These are phyloP conservation scores for Chionis minor DNA, from an alignment of 2,113 vertebrate species.

Conservation along the genomic window DNA sequence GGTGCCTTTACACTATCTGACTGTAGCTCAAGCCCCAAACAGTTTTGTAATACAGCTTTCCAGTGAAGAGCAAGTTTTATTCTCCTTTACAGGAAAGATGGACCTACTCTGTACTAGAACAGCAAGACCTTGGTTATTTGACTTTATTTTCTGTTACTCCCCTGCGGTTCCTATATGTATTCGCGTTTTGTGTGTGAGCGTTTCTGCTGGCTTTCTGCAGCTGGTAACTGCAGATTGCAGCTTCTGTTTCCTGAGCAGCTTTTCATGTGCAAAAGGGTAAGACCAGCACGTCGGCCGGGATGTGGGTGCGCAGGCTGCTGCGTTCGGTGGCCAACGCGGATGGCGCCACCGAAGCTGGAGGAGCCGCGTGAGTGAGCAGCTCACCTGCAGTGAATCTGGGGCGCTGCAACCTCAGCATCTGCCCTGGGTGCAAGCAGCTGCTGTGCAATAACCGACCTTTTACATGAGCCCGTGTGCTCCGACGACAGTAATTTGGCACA, in stretches of 20 bases:
- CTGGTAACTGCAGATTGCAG: neutral
- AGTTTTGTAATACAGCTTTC: neutral
- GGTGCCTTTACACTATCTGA: neutral
- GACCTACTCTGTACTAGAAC: neutral
- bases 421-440: neutral
- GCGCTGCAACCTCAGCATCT: neutral
- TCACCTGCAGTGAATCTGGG: neutral
- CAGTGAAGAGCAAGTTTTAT: neutral
- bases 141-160: neutral
- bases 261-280: neutral
- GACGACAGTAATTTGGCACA: neutral
- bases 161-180: neutral
- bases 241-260: neutral
- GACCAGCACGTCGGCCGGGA: neutral
- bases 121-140: neutral
- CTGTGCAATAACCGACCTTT: neutral
- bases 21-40: neutral
- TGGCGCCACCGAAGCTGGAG: neutral
- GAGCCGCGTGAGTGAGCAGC: neutral
- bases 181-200: neutral
- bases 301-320: neutral
- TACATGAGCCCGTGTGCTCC: neutral
- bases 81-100: neutral
- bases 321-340: rapidly evolving
- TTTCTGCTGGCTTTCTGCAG: neutral